Evolutionary conservation across 2,113 vertebrate genomes (phyloP), one percentile per base, ranked within the genome.

Genomic region (Mustelus asterias): DNA sequence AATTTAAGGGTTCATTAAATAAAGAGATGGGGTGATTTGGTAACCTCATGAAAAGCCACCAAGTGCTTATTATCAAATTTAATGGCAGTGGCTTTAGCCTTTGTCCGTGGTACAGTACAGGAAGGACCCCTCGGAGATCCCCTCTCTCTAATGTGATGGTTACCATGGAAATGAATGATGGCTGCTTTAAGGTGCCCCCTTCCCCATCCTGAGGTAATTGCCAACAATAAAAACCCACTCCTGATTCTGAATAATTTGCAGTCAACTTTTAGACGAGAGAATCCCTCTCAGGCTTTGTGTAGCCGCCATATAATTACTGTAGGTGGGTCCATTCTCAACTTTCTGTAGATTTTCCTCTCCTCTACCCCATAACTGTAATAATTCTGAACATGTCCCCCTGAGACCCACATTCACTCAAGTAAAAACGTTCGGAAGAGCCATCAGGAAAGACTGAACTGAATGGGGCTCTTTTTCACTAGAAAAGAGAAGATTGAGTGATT

Each of bases 241-340:
- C 98, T 97, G 98, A 97, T 97, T 97, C 97, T 96, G 97, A 97
- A 98, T 98, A 98, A 98, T 98, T 98, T 98, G 98, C 98, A 98
- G 98, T 98, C 98, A 97, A 97, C 97, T 44, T 58, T 16, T 58
- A 90, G 65, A 16, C 83, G 33, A 69, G 37, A 70, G 65, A 92
- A 48, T 48, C 86, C 70, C 83, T 65, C 89, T 96, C 89, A 70
- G 65, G 63, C 13, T 63, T 93, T 93, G 89, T 18, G 60, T 93
- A 20, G 33, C 9, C 22, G n/a, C 37, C 60, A 20, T 65, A 22
- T 93, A 65, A 37, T 93, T 93, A 93, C 33, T 41, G 6, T 41
- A n/a, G 58, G 89, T 93, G 16, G 37, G 16, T 65, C 6, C 16
- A 37, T 16, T 93, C 33, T 67, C 20, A 37, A 60, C n/a, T 93